Evolutionary conservation across 2,797 vertebrate genomes (phyloP).

Genomic region (Falco novaeseelandiae): DNA sequence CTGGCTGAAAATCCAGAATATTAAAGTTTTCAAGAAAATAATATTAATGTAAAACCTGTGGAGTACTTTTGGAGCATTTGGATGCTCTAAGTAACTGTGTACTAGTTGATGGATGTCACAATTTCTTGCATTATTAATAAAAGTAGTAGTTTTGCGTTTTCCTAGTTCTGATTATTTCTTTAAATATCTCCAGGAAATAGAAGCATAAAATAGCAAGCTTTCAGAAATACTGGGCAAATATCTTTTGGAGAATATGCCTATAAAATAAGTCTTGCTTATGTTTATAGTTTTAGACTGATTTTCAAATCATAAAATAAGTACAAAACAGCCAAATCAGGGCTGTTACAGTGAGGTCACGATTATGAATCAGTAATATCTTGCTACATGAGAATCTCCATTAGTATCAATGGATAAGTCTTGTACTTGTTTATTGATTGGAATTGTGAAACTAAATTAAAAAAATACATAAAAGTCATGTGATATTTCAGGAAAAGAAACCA

Average conservation of each 20-base stretch:
- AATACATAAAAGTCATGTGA: fast-evolving
- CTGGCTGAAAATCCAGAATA: background rate
- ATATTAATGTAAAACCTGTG: background rate
- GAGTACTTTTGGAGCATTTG: background rate
- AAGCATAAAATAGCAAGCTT: background rate
- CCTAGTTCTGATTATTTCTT: conserved; percentile 34
- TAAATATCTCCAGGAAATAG: conserved; percentile 46
- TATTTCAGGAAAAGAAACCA: background rate
- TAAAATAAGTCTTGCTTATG: conserved; percentile 8
- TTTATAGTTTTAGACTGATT: conserved; percentile 7
- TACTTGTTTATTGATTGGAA: background rate
- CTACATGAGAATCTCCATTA: background rate
- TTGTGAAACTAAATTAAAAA: background rate
- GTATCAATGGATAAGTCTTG: background rate
- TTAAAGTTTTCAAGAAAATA: background rate
- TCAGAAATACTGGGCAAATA: background rate
- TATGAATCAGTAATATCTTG: background rate
- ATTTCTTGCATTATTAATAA: conserved; percentile 53
- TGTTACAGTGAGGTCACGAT: background rate
- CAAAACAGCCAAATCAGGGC: background rate
- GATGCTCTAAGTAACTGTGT: background rate
- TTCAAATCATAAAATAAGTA: background rate
- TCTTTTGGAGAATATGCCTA: background rate
- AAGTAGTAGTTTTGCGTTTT: conserved; percentile 5
- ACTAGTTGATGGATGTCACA: background rate